Evolutionary conservation across 2,113 vertebrate genomes (phyloP).

Genomic region (Willisornis vidua): DNA sequence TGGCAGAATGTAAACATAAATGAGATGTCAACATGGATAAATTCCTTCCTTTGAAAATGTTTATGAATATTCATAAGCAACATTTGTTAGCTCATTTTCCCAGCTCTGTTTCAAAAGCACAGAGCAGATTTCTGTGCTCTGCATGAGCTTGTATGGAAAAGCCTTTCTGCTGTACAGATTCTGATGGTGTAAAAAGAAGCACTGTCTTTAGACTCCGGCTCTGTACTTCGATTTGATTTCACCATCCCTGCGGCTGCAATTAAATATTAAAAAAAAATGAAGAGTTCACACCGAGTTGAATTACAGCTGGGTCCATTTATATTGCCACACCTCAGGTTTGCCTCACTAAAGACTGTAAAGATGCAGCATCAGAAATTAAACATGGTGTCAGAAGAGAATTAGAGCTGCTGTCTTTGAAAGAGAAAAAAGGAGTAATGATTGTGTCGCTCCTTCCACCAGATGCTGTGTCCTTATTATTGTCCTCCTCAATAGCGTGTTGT

Average conservation of each 20-base stretch:
- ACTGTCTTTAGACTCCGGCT: not conserved
- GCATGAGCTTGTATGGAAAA: not conserved
- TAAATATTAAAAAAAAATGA: not conserved
- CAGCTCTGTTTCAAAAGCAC: not conserved
- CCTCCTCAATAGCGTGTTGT: not conserved
- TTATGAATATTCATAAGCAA: slow-evolving; percentile 61
- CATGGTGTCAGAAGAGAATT: not conserved
- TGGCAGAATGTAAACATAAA: slow-evolving; percentile 34
- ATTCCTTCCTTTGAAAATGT: slow-evolving; percentile 47
- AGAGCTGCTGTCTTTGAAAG: not conserved
- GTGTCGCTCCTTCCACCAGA: not conserved
- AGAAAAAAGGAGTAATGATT: not conserved
- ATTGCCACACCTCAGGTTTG: not conserved
- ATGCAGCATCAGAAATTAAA: not conserved
- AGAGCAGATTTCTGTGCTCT: not conserved
- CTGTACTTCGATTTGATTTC: not conserved
- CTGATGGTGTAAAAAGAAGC: not conserved
- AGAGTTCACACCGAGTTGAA: not conserved
- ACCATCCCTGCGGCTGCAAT: not conserved
- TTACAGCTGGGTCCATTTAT: not conserved
- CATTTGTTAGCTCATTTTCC: slow-evolving; percentile 52
- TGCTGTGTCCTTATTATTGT: not conserved
- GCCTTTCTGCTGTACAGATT: not conserved
- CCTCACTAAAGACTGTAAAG: not conserved
- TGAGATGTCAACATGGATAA: slow-evolving; percentile 37